Percentiles rank a stretch among this genome's conserved stretches.
Evolutionary conservation across 2,888 invertebrate genomes (phyloP).

Genomic region (Heliconius erato): DNA sequence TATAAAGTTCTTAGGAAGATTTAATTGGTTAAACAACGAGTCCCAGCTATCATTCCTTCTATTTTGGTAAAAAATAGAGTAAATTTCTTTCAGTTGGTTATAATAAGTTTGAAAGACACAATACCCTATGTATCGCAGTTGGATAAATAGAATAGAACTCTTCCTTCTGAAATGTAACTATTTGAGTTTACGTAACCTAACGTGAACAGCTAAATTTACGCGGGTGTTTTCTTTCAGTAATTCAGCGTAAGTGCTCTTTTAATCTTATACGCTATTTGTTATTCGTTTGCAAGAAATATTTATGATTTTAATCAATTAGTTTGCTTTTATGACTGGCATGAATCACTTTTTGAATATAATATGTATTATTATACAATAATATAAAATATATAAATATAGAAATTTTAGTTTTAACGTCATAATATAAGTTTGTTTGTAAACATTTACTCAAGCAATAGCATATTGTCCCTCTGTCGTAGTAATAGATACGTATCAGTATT

Average conservation of each 20-base stretch:
- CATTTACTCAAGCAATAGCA: constrained; percentile 42
- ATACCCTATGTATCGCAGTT: background rate
- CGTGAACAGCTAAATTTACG: constrained; percentile 45
- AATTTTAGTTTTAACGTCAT: background rate
- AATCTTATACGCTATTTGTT: constrained; percentile 42
- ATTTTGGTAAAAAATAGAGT: too few species aligned
- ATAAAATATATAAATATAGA: background rate
- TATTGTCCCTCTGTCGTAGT: constrained; percentile 51
- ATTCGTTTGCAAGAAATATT: constrained; percentile 40
- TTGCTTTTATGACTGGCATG: constrained; percentile 29
- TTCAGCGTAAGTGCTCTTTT: constrained; percentile 50
- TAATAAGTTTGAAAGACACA: background rate
- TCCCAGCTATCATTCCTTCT: background rate
- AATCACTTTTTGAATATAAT: background rate
- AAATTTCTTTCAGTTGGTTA: background rate
- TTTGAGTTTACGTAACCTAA: constrained; percentile 52
- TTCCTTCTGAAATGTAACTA: constrained; percentile 58
- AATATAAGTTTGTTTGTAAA: constrained; percentile 29
- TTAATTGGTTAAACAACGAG: background rate
- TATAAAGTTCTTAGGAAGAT: background rate
- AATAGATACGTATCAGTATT: constrained; percentile 69
- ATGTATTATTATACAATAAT: background rate
- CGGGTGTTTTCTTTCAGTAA: constrained; percentile 48
- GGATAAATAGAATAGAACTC: constrained; percentile 54
- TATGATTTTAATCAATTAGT: constrained; percentile 46